Percentiles rank a stretch among this genome's conserved stretches.
Conservation (phyloP, 2,797 vertebrate species). For the Todus mexicanus region DNA sequence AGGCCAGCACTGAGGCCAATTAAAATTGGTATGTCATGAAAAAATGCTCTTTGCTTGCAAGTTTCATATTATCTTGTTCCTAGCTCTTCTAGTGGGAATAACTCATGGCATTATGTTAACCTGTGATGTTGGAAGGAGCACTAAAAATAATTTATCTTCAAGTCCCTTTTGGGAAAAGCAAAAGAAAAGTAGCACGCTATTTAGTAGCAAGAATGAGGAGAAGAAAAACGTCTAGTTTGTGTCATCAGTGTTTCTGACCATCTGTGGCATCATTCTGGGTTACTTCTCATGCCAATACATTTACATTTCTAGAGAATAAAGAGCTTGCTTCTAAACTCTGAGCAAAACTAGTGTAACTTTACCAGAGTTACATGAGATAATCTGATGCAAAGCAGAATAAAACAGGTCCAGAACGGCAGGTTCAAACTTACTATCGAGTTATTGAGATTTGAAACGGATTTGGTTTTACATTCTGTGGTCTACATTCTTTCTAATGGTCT, state of each 20-base stretch:
- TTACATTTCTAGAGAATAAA: constrained; percentile 23
- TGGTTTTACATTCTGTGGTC: background rate
- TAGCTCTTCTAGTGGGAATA: constrained; percentile 14
- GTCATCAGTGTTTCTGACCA: constrained; percentile 52
- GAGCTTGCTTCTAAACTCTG: background rate
- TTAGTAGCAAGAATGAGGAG: constrained; percentile 15
- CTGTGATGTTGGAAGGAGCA: background rate
- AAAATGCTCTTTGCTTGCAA: constrained; percentile 37
- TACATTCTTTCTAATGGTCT: background rate
- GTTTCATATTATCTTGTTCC: constrained; percentile 6
- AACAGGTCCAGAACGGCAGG: background rate
- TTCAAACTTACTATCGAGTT: background rate
- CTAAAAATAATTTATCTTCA: background rate
- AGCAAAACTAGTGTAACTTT: background rate
- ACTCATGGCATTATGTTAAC: constrained; percentile 38
- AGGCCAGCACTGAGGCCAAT: constrained; percentile 30
- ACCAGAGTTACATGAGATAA: background rate
- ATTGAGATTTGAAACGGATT: background rate
- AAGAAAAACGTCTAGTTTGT: constrained; percentile 31
- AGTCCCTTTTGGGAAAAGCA: constrained; percentile 28
- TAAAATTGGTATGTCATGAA: constrained; percentile 27
- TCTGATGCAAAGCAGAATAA: background rate
- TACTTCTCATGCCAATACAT: constrained; percentile 26
- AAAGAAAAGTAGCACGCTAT: constrained; percentile 14
- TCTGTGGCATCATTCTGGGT: constrained; percentile 45